phyloP scores from a whole-genome alignment of 2,888 invertebrate species.

The Nesidiocoris tenuis region DNA sequence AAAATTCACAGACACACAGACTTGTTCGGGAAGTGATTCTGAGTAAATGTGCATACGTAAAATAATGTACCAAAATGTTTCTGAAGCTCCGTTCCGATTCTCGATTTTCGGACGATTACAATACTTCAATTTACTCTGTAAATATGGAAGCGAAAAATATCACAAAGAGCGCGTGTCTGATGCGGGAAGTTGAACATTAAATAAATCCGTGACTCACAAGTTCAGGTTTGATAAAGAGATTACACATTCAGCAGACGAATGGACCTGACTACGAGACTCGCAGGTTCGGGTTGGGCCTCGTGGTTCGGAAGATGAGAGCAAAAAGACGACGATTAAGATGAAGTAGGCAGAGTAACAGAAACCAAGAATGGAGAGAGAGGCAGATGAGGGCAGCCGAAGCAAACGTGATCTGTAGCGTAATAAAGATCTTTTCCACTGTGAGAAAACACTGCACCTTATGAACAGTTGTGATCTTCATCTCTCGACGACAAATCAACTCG shows the following conservation, averaged over 20 bases:
- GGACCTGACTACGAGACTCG: neutral
- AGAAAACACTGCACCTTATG: neutral
- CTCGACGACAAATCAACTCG: constrained; percentile 24
- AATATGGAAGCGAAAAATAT: neutral
- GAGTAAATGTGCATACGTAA: too few relatives aligned
- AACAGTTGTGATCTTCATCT: constrained; percentile 17
- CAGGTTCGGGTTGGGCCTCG: neutral
- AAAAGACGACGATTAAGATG: neutral
- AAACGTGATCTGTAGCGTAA: neutral
- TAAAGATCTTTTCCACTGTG: neutral
- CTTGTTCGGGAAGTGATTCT: too few relatives aligned
- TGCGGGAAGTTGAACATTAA: neutral
- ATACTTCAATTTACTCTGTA: too few relatives aligned
- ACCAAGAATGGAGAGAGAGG: neutral
- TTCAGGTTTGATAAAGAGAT: constrained; percentile 14
- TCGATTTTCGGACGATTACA: too few relatives aligned
- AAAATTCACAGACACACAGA: too few relatives aligned
- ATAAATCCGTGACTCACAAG: neutral
- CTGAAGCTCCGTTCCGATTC: too few relatives aligned
- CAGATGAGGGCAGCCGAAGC: neutral
- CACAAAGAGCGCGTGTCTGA: neutral
- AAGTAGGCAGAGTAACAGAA: neutral
- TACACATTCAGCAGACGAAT: constrained; percentile 13
- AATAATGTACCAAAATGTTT: too few relatives aligned
- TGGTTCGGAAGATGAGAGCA: neutral